Evolutionary conservation across 2,113 vertebrate species (phyloP).

Genomic region (Microcebus griseorufus): DNA sequence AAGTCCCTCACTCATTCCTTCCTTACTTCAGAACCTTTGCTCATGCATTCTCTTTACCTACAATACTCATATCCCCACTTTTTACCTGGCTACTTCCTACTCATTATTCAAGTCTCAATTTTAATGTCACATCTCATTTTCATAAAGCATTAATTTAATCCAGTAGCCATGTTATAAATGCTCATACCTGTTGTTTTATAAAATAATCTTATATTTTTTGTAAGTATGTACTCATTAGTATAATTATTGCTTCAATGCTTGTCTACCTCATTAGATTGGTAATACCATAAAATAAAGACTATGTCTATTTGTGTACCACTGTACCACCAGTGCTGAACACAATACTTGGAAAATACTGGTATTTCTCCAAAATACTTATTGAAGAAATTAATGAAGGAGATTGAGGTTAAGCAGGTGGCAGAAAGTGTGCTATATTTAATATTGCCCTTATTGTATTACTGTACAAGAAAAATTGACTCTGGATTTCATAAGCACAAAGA

Average conservation of each 20-base stretch:
- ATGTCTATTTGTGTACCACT: neutral
- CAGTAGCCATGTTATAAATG: neutral
- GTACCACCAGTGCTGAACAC: neutral
- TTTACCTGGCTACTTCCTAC: neutral
- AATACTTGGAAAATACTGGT: neutral
- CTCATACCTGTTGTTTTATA: neutral
- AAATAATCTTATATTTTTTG: neutral
- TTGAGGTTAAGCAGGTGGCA: neutral
- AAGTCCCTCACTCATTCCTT: neutral
- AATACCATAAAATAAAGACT: neutral
- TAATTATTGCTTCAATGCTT: neutral
- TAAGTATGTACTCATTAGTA: neutral
- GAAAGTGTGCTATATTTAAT: neutral
- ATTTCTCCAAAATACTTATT: neutral
- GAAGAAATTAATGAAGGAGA: neutral
- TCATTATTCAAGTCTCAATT: neutral
- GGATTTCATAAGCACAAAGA: neutral
- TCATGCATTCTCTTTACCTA: neutral
- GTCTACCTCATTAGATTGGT: neutral
- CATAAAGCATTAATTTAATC: neutral
- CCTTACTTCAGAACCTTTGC: neutral
- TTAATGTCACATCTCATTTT: neutral
- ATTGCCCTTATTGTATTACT: neutral
- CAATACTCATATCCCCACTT: neutral
- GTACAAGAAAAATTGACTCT: neutral